These are phyloP conservation scores for Ctenopoma multispine DNA, from an alignment of 2,797 vertebrate genomes.

Conservation along the genomic window DNA sequence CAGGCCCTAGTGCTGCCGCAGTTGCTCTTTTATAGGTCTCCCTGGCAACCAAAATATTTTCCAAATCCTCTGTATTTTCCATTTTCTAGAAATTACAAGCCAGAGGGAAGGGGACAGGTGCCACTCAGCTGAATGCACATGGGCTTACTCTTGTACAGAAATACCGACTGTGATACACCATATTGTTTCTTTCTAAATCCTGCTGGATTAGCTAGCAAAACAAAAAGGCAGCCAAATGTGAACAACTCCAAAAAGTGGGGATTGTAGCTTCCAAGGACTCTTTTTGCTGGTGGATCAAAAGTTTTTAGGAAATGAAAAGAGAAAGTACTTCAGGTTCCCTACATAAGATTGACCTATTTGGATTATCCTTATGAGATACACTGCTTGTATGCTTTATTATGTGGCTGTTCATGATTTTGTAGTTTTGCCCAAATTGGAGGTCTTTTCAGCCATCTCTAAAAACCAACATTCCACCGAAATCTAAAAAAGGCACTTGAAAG, in stretches of 20 bases:
- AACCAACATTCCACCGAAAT: conserved; percentile 40
- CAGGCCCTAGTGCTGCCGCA: conserved; percentile 82
- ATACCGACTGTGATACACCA: conserved; percentile 76
- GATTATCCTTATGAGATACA: conserved; percentile 25
- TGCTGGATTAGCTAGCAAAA: conserved; percentile 73
- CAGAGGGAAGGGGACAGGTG: conserved; percentile 78
- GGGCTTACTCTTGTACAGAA: conserved; percentile 76
- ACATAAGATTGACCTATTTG: conserved; percentile 30
- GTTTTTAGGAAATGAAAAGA: conserved; percentile 57
- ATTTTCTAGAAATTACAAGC: conserved; percentile 73
- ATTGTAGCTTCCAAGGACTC: conserved; percentile 55
- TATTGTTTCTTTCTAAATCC: conserved; percentile 78
- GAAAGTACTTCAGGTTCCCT: conserved; percentile 42
- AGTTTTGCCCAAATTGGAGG: conserved; percentile 13
- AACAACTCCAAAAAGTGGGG: conserved; percentile 61
- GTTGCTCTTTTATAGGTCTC: conserved; percentile 95
- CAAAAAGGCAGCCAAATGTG: conserved; percentile 74
- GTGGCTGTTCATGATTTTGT: conserved; percentile 1
- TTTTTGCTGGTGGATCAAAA: conserved; percentile 62
- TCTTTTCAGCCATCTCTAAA: conserved; percentile 32
- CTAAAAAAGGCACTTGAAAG: conserved; percentile 25
- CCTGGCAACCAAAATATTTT: conserved; percentile 82
- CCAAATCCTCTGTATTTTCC: conserved; percentile 69
- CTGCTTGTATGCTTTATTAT: conserved; percentile 14
- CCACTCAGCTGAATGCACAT: conserved; percentile 79